Percentiles rank a stretch among this genome's conserved stretches.
phyloP scores from a whole-genome alignment of 2,888 invertebrate genomes.

The Patella depressa region DNA sequence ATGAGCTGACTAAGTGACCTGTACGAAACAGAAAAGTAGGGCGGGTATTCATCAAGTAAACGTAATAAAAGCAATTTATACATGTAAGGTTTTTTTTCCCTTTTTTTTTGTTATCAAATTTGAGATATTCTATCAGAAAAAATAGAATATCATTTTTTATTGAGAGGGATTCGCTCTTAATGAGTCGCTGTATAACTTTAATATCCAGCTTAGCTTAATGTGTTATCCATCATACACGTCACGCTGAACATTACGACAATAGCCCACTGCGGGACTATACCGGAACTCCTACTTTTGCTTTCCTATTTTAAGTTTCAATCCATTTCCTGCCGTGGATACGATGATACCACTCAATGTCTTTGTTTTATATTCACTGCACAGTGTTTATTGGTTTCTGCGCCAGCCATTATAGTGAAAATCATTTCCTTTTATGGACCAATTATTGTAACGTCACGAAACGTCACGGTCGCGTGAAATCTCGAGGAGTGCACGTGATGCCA shows the following conservation, averaged over 20 bases:
- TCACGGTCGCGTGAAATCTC: neutral
- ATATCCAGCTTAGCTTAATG: neutral
- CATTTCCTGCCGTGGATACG: conserved; percentile 19
- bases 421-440: conserved; percentile 17
- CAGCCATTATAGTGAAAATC: conserved; percentile 15
- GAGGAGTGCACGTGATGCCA: conserved; percentile 7
- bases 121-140: too few relatives aligned
- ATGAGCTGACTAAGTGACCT: too few relatives aligned
- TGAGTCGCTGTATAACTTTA: neutral
- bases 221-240: conserved; percentile 4
- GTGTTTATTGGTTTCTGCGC: conserved; percentile 21
- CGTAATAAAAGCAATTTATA: too few relatives aligned
- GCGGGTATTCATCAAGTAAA: too few relatives aligned
- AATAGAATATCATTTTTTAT: too few relatives aligned
- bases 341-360: conserved; percentile 20
- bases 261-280: conserved; percentile 9
- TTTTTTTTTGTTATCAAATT: too few relatives aligned
- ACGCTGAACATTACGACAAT: conserved; percentile 3
- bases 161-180: too few relatives aligned
- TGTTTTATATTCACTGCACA: conserved; percentile 20
- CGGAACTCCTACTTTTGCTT: conserved; percentile 27
- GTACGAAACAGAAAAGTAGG: too few relatives aligned
- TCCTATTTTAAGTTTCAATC: conserved; percentile 23
- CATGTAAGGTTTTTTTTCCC: too few relatives aligned
- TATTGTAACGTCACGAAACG: neutral